Evolutionary conservation across 1,140 invertebrate species (phyloP).

Genomic region (Plutomurus gul): DNA sequence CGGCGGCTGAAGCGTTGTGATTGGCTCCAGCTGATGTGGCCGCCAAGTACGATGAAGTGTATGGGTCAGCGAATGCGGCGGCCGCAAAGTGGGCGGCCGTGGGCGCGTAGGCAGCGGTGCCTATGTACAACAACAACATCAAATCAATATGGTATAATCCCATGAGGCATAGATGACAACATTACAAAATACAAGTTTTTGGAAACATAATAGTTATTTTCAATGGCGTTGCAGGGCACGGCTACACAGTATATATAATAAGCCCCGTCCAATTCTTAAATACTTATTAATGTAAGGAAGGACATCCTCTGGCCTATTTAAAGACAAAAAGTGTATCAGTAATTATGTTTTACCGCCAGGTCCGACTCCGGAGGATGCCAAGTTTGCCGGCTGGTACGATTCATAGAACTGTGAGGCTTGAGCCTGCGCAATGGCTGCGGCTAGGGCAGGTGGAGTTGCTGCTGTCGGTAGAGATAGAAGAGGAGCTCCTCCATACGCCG

Average conservation of each 20-base stretch:
- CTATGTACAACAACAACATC: too few relatives aligned
- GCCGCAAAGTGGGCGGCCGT: background rate
- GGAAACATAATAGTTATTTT: too few relatives aligned
- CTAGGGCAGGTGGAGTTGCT: slow-evolving; percentile 62
- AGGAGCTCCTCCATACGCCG: slow-evolving; percentile 68
- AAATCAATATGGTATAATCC: too few relatives aligned
- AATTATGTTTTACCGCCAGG: background rate
- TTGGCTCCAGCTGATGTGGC: background rate
- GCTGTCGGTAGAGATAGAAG: slow-evolving; percentile 70
- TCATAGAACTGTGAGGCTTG: slow-evolving; percentile 72
- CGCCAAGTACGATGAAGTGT: background rate
- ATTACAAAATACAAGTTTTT: too few relatives aligned
- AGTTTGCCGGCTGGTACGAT: slow-evolving; percentile 67
- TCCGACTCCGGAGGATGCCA: slow-evolving; percentile 6
- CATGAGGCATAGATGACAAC: too few relatives aligned
- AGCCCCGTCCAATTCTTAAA: too few relatives aligned
- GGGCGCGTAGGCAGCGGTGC: background rate
- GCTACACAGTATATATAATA: too few relatives aligned
- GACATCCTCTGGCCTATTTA: too few relatives aligned
- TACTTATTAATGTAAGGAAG: too few relatives aligned
- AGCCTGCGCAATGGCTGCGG: slow-evolving; percentile 56
- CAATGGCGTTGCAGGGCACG: too few relatives aligned
- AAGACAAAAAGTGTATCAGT: too few relatives aligned
- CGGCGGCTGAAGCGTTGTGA: background rate
- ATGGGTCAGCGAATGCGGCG: slow-evolving; percentile 7